Conservation (phyloP, 2,888 invertebrate species). For the Amphipoea oculea region DNA sequence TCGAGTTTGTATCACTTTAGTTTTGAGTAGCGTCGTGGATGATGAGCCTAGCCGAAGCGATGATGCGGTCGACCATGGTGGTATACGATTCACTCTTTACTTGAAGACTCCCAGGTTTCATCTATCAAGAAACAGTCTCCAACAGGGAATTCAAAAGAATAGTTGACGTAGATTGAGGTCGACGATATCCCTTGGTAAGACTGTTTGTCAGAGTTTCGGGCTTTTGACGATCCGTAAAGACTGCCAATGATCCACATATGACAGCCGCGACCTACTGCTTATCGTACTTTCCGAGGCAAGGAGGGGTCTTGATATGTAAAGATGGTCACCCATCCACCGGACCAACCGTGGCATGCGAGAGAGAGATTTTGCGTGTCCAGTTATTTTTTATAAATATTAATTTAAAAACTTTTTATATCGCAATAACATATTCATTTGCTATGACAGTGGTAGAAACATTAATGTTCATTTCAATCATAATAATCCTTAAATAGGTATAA, state of each 20-base stretch:
- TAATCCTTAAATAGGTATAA: background rate
- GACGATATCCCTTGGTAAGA: background rate
- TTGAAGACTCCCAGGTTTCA: too few relatives aligned
- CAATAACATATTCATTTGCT: background rate
- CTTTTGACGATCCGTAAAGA: background rate
- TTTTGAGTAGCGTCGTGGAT: too few relatives aligned
- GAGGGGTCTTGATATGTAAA: background rate
- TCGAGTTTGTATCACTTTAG: too few relatives aligned
- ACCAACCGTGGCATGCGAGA: background rate
- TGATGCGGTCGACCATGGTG: too few relatives aligned
- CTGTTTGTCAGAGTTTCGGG: background rate
- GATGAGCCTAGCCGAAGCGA: too few relatives aligned
- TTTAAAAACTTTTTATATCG: background rate
- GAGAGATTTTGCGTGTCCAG: background rate
- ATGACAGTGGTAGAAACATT: background rate
- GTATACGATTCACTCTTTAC: too few relatives aligned
- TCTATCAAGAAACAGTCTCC: too few relatives aligned
- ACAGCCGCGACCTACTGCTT: background rate
- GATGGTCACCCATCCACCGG: background rate
- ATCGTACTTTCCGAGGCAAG: background rate
- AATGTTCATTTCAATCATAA: background rate
- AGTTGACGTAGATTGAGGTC: too few relatives aligned
- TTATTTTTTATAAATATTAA: background rate
- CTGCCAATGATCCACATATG: background rate
- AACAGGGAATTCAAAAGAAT: too few relatives aligned